These are phyloP conservation scores for Drosophila setifemur DNA, from an alignment of 1,140 invertebrate species.

Conservation along the genomic window DNA sequence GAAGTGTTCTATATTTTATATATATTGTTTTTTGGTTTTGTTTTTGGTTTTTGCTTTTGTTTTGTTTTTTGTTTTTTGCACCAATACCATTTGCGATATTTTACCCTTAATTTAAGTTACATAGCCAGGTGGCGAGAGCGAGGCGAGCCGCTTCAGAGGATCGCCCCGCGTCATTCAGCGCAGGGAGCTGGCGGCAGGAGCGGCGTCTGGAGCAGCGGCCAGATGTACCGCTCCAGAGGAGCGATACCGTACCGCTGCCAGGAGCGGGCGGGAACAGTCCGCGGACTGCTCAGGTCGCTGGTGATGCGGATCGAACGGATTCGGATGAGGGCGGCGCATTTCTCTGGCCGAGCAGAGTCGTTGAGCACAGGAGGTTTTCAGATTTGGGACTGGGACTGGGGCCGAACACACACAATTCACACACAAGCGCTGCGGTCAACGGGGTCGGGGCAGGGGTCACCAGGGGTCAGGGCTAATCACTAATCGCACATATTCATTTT, in stretches of 20 bases:
- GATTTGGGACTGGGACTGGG: conserved; percentile 13
- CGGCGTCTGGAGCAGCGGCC: conserved; percentile 11
- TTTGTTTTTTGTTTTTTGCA: conserved; percentile 54
- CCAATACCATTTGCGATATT: conserved; percentile 82
- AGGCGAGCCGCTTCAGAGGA: conserved; percentile 47
- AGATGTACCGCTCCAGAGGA: conserved; percentile 18
- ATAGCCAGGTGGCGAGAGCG: conserved; percentile 64
- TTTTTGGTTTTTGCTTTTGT: conserved; percentile 20
- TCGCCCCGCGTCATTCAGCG: conserved; percentile 46
- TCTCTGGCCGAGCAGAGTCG: conserved; percentile 12
- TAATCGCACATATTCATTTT: conserved; percentile 31
- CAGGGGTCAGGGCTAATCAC: conserved; percentile 36
- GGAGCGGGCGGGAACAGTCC: conserved; percentile 27
- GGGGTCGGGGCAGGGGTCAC: conserved; percentile 28
- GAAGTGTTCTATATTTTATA: conserved; percentile 28
- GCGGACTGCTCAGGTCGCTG: conserved; percentile 18
- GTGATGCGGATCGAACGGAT: conserved; percentile 8
- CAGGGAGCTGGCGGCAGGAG: conserved; percentile 39
- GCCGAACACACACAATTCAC: conserved; percentile 47
- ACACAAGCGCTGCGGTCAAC: conserved; percentile 70
- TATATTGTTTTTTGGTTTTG: conserved; percentile 23
- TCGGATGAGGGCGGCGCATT: conserved; percentile 48
- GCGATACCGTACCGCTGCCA: conserved; percentile 45
- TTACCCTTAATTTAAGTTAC: conserved; percentile 82
- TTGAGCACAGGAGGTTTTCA: neutral